Conservation (phyloP, 2,113 vertebrate genomes). For the Grus americana region DNA sequence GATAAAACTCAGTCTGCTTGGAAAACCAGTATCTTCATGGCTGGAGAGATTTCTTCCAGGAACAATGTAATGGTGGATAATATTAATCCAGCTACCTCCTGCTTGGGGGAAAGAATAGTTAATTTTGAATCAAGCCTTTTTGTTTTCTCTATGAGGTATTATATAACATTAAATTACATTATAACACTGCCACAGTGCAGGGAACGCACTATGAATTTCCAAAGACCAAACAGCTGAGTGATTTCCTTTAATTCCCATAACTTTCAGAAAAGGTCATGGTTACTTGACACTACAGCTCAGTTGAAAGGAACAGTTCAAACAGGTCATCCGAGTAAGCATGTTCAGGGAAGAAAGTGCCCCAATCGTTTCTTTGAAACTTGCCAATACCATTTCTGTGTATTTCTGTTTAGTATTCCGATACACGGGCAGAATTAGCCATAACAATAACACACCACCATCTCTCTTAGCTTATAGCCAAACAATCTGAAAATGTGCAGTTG, state of each 20-base stretch:
- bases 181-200: neutral
- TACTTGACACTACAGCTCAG: neutral
- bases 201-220: neutral
- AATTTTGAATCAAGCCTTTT: neutral
- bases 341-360: neutral
- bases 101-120: neutral
- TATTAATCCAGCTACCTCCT: neutral
- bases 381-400: neutral
- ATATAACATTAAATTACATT: neutral
- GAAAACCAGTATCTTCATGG: neutral
- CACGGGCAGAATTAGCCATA: constrained; percentile 40
- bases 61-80: neutral
- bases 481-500: neutral
- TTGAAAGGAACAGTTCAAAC: constrained; percentile 10
- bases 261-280: neutral
- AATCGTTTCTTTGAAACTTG: neutral
- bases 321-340: neutral
- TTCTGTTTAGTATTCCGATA: neutral
- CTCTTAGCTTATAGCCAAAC: neutral
- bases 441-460: neutral
- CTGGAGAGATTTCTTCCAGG: neutral
- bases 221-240: neutral
- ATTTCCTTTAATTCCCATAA: neutral
- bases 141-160: neutral
- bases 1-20: neutral